Evolutionary conservation across 2,888 invertebrate genomes (phyloP), one percentile per base, ranked within the genome.

Genomic region (Microplitis manilae): DNA sequence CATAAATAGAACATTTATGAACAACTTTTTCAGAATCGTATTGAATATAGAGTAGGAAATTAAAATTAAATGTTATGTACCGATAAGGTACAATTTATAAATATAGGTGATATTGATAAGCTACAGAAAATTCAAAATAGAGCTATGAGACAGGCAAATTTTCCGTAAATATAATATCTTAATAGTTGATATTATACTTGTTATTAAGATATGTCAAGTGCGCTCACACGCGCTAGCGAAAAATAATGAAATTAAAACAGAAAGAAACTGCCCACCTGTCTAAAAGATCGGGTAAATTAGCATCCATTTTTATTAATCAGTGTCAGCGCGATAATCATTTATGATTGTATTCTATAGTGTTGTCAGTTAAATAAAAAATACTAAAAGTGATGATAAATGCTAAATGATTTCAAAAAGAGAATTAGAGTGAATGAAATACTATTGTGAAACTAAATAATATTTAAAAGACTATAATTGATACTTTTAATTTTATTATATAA

Each of bases 151-250:
- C 9, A 1, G 9, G 41, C 9, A 13, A 8, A 62, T 15, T 62
- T 62, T 17, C 62, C 62, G n/a, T 13, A 62, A 62, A 6, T 62
- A 62, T 17, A 62, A 62, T 62, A 62, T 62, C 62, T 62, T 62
- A 62, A n/a, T 62, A 62, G n/a, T n/a, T n/a, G 15, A 17, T n/a
- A 62, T 5, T 6, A 1, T 17, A n/a, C 62, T 62, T 17, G 15
- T 62, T 62, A 62, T 15, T 17, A n/a, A 62, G 17, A 62, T 62
- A 7, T 62, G 62, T 13, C 13, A 62, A 62, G 9, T 0, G n/a
- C 9, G 17, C 62, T 62, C 15, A 62, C 4, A 62, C n/a, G 62
- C 62, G 62, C 17, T 62, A 62, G 7, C 62, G 15, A 5, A 8
- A 62, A 62, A 62, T 62, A 62, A 15, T n/a, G 0, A 62, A n/a